Evolutionary conservation across 2,113 vertebrate genomes (phyloP), one percentile per base, ranked within the genome.

Genomic region (Euleptes europaea): DNA sequence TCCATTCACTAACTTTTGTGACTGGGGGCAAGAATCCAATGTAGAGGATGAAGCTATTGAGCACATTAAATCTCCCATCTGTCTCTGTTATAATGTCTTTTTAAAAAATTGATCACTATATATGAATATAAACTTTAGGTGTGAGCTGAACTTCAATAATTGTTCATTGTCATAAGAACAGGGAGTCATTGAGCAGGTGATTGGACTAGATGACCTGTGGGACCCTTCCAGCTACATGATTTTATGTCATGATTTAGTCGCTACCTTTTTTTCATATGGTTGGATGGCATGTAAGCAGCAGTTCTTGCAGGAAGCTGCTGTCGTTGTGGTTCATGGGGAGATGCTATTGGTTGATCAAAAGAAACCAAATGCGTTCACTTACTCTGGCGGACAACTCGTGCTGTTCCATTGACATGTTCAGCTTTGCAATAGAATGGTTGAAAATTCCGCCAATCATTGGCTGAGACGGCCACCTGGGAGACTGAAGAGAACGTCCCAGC

Each of bases 361-460:
- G 4, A 31, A 72, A 44, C 5, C 1, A 71, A 82, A 72, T n/a
- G 1, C 10, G 12, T 80, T 63, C 23, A 85, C 84, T 85, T 85
- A 85, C 84, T 1, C 0, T 1, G 5, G 23, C 5, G 23, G n/a
- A 2, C 0, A 1, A 85, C 69, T 2, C 1, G 0, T 2, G 2
- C 1, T 0, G 33, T 3, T 14, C 67, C 80, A 7, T 54, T 1
- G 0, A 21, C 0, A 13, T 83, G 67, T 1, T 5, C 2, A 3
- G 81, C 81, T 31, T 33, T n/a, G 54, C 86, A 87, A 5, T 14
- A 78, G 65, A 73, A 87, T 0, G 28, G 19, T 1, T 49, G 0
- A 0, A 2, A 5, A 5, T 0, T 23, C 1, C 14, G 3, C 84
- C 70, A 40, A 2, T 1, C 0, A 0, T 0, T 0, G 4, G 0